Conservation (phyloP, 2,113 vertebrate species). For the Tyrannus savana region DNA sequence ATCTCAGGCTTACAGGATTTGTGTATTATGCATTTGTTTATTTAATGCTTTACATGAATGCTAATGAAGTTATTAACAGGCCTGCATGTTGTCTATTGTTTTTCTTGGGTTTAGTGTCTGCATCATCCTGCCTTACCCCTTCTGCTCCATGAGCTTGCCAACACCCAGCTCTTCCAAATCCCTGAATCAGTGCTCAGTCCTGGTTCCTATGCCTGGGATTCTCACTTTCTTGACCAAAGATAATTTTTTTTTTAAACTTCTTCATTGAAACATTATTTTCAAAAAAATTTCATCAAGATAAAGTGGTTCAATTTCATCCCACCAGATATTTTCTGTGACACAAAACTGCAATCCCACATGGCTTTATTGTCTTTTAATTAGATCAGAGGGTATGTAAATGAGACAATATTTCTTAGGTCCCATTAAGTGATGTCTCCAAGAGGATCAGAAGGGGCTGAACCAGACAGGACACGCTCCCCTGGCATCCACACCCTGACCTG, state of each 20-base stretch:
- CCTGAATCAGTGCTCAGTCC: neutral
- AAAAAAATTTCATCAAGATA: neutral
- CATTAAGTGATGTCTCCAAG: neutral
- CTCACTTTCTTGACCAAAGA: neutral
- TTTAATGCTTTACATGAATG: slow-evolving; percentile 54
- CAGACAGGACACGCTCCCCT: neutral
- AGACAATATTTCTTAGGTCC: slow-evolving; percentile 18
- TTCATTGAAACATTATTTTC: neutral
- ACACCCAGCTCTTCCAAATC: neutral
- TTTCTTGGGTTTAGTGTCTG: slow-evolving; percentile 20
- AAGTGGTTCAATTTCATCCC: neutral
- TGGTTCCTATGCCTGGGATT: neutral
- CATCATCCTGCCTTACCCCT: neutral
- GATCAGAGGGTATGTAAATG: slow-evolving; percentile 22
- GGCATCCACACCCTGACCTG: neutral
- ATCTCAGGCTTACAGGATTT: neutral
- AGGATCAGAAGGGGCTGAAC: neutral
- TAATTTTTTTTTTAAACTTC: neutral
- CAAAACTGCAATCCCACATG: neutral
- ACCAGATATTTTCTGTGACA: neutral
- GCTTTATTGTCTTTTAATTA: slow-evolving; percentile 3
- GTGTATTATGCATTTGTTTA: slow-evolving; percentile 48
- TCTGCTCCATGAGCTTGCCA: neutral
- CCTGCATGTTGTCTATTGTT: slow-evolving; percentile 18
- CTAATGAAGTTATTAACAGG: slow-evolving; percentile 56